Percentiles rank a stretch among this genome's conserved stretches.
Conservation (phyloP, 2,113 vertebrate species). For the Petrocephalus zakoni region DNA sequence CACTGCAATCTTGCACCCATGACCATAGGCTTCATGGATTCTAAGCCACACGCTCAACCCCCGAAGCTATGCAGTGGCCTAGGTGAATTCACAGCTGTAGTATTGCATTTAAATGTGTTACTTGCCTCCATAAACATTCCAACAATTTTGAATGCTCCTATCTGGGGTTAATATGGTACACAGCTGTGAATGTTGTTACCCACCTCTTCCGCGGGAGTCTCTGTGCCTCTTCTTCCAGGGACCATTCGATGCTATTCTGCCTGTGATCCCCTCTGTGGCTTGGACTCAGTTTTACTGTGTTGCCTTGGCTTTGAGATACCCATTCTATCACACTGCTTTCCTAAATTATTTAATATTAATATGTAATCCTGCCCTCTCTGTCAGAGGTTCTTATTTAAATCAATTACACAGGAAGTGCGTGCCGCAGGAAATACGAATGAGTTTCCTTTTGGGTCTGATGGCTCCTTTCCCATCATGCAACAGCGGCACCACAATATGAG, state of each 20-base stretch:
- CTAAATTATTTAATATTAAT: not conserved
- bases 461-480: not conserved
- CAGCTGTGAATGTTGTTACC: not conserved
- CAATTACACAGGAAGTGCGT: not conserved
- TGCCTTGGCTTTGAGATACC: not conserved
- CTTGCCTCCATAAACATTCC: not conserved
- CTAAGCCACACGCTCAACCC: too few relatives aligned
- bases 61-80: not conserved
- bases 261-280: not conserved
- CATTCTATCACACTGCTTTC: not conserved
- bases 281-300: not conserved
- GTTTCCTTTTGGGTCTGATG: not conserved
- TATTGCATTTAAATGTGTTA: not conserved
- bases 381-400: not conserved
- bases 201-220: not conserved
- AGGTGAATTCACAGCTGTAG: not conserved
- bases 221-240: not conserved
- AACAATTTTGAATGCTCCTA: not conserved
- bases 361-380: not conserved
- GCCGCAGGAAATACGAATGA: not conserved
- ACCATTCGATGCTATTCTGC: not conserved
- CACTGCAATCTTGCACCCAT: too few relatives aligned
- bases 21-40: too few relatives aligned
- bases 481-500: not conserved
- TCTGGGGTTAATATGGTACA: not conserved